Evolutionary conservation across 2,113 vertebrate genomes (phyloP).

Genomic region (Crotalus horridus): DNA sequence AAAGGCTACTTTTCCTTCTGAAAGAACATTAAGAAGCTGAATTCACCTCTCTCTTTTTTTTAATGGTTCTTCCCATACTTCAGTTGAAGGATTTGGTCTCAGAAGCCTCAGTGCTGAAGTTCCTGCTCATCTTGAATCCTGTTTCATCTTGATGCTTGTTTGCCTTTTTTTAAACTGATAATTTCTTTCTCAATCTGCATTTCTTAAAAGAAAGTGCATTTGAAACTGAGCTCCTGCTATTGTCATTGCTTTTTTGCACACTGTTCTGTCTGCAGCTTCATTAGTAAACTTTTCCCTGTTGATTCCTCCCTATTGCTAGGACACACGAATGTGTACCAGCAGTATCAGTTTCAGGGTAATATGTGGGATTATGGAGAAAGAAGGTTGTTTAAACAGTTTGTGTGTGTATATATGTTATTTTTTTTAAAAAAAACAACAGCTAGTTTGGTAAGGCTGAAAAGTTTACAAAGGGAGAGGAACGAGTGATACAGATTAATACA

Average conservation of each 20-base stretch:
- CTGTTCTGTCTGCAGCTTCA: slow-evolving; percentile 61
- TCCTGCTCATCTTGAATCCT: not conserved
- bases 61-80: not conserved
- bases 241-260: slow-evolving; percentile 34
- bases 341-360: slow-evolving; percentile 46
- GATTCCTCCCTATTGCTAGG: slow-evolving; percentile 55
- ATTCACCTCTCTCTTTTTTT: not conserved
- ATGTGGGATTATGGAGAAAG: slow-evolving; percentile 53
- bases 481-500: slow-evolving; percentile 49
- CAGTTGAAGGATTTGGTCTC: not conserved
- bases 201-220: slow-evolving; percentile 2
- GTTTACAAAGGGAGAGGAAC: slow-evolving; percentile 42
- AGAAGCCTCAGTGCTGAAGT: not conserved
- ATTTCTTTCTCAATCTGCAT: not conserved
- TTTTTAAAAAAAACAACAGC: not conserved
- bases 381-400: slow-evolving; percentile 54
- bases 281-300: slow-evolving; percentile 36
- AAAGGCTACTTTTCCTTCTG: not conserved
- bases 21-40: not conserved
- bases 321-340: slow-evolving; percentile 51
- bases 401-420: not conserved
- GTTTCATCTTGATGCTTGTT: slow-evolving; percentile 1
- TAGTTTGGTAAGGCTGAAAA: slow-evolving; percentile 57
- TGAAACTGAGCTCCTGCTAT: slow-evolving; percentile 7
- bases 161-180: slow-evolving; percentile 17